phyloP scores from a whole-genome alignment of 2,113 vertebrate species.

The Corythornis madagascariensis region DNA sequence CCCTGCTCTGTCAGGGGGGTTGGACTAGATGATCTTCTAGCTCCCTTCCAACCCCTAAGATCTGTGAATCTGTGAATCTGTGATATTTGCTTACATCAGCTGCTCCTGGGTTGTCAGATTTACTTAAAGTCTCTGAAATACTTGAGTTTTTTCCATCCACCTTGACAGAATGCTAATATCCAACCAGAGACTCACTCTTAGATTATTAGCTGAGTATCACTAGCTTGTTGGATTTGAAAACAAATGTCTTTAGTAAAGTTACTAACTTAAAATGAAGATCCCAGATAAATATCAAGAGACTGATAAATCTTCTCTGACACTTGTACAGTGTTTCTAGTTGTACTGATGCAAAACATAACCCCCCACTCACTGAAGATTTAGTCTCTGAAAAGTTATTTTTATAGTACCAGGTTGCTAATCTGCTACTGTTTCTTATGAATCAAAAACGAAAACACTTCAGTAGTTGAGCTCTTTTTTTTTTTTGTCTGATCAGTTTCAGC shows the following conservation, averaged over 20 bases:
- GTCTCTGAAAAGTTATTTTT: not conserved
- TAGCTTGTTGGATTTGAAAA: not conserved
- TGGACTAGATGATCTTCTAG: too few relatives aligned
- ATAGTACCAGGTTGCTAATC: not conserved
- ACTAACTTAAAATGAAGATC: not conserved
- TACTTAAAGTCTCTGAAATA: not conserved
- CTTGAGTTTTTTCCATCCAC: not conserved
- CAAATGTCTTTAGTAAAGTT: not conserved
- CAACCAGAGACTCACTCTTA: rapidly evolving
- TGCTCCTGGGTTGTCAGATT: not conserved
- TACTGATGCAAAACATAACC: rapidly evolving
- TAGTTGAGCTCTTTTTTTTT: not conserved
- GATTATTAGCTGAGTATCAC: not conserved
- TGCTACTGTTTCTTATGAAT: not conserved
- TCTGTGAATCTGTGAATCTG: too few relatives aligned
- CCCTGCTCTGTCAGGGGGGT: too few relatives aligned
- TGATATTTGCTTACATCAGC: not conserved
- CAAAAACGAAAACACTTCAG: not conserved
- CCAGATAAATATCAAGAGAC: not conserved
- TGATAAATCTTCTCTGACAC: rapidly evolving
- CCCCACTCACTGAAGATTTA: not conserved
- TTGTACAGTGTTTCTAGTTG: not conserved
- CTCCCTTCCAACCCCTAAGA: too few relatives aligned
- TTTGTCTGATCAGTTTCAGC: not conserved
- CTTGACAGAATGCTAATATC: not conserved